These are phyloP conservation scores for Euborellia annulipes DNA, from an alignment of 1,140 invertebrate genomes.

Conservation along the genomic window DNA sequence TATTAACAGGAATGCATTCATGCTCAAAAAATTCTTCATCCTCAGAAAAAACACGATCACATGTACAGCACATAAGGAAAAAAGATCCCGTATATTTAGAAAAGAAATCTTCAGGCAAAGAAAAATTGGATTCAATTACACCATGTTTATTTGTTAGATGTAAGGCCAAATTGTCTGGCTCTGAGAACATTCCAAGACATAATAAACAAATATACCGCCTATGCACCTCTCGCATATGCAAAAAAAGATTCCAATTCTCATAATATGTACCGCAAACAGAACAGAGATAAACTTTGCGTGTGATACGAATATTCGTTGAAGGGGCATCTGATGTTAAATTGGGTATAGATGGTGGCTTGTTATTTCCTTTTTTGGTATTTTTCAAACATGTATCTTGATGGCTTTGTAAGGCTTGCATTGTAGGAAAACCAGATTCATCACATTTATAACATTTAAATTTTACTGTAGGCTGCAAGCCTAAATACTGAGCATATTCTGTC, in stretches of 20 bases:
- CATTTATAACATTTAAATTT: slow-evolving; percentile 51
- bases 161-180: slow-evolving; percentile 54
- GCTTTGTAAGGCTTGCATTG: slow-evolving; percentile 38
- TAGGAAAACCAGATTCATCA: slow-evolving; percentile 36
- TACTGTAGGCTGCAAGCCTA: slow-evolving; percentile 48
- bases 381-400: slow-evolving; percentile 38
- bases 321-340: slow-evolving; percentile 16
- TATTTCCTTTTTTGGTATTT: slow-evolving; percentile 13
- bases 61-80: slow-evolving; percentile 60
- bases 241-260: slow-evolving; percentile 66
- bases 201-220: slow-evolving; percentile 59
- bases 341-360: slow-evolving; percentile 19
- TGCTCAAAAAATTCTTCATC: slow-evolving; percentile 55
- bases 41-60: slow-evolving; percentile 54
- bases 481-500: slow-evolving; percentile 48
- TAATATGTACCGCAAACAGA: slow-evolving; percentile 62
- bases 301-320: slow-evolving; percentile 40
- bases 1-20: slow-evolving; percentile 32
- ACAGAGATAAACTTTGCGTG: slow-evolving; percentile 57
- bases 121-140: slow-evolving; percentile 44
- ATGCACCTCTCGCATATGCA: slow-evolving; percentile 64
- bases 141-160: slow-evolving; percentile 60
- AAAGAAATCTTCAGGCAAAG: slow-evolving; percentile 43
- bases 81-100: slow-evolving; percentile 44
- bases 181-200: slow-evolving; percentile 60